Percentiles rank a stretch among this genome's conserved stretches.
Conservation (phyloP, 1,140 invertebrate species). For the Tribolium madens region DNA sequence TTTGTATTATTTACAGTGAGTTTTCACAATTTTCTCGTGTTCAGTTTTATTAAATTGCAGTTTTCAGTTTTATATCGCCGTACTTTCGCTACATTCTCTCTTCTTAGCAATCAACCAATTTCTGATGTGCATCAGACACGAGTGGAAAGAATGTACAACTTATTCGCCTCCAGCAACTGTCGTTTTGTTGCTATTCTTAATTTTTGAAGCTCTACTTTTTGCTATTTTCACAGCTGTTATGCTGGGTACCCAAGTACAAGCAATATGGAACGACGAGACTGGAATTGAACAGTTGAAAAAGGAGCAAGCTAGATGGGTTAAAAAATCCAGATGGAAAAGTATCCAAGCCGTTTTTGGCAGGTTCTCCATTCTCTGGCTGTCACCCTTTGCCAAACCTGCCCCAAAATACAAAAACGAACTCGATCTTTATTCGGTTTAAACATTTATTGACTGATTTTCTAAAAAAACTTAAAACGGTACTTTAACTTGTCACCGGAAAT, state of each 20-base stretch:
- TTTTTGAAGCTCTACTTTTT: slow-evolving; percentile 97
- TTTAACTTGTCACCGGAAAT: not conserved
- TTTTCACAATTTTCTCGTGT: not conserved
- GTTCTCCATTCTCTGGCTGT: slow-evolving; percentile 94
- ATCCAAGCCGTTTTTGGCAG: slow-evolving; percentile 95
- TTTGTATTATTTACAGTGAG: slow-evolving; percentile 99
- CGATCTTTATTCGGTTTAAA: slow-evolving; percentile 81
- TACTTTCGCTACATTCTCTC: slow-evolving; percentile 94
- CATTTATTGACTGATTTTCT: slow-evolving; percentile 32
- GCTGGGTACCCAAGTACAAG: slow-evolving; percentile 96
- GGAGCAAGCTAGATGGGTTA: slow-evolving; percentile 91
- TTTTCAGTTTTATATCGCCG: slow-evolving; percentile 96
- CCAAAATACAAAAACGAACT: slow-evolving; percentile 80
- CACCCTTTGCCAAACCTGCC: slow-evolving; percentile 89
- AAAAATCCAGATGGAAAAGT: slow-evolving; percentile 92
- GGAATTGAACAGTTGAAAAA: slow-evolving; percentile 96
- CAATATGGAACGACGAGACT: slow-evolving; percentile 99
- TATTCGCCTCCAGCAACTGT: slow-evolving; percentile 97
- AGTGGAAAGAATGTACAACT: slow-evolving; percentile 94
- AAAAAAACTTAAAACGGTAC: not conserved
- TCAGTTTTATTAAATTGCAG: slow-evolving; percentile 25
- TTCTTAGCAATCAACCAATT: slow-evolving; percentile 95
- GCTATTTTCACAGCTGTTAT: slow-evolving; percentile 99
- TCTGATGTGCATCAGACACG: slow-evolving; percentile 90
- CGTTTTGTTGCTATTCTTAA: slow-evolving; percentile 93